A percentile compares a stretch with the other conserved stretches of the same genome.
Conservation (phyloP, 1,140 invertebrate species). For the Polypedilum pembai region DNA sequence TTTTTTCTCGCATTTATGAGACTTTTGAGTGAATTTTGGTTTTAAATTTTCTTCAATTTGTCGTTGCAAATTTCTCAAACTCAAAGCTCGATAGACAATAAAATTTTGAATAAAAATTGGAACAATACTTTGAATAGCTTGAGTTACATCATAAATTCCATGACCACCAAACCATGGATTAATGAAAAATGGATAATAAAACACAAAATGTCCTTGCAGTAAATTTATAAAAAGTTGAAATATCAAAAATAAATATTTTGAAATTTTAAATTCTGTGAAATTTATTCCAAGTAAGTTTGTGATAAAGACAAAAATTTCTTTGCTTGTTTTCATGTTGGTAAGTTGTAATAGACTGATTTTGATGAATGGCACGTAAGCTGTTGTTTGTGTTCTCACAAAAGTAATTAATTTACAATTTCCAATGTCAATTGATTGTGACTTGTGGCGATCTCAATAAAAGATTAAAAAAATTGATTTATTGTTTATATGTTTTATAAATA, state of each 20-base stretch:
- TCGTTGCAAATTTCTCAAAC: neutral
- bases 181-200: neutral
- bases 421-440: too few relatives aligned
- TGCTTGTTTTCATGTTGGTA: too few relatives aligned
- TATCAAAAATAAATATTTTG: neutral
- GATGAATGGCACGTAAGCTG: too few relatives aligned
- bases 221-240: neutral
- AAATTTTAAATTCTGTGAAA: neutral
- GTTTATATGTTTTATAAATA: too few relatives aligned
- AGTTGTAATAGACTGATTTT: too few relatives aligned
- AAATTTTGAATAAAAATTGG: constrained; percentile 2
- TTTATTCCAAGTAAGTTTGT: neutral
- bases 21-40: neutral
- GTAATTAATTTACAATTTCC: too few relatives aligned
- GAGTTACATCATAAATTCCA: neutral
- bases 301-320: neutral
- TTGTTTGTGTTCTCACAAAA: too few relatives aligned
- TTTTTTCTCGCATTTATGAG: neutral
- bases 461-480: too few relatives aligned
- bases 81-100: neutral
- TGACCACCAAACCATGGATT: neutral
- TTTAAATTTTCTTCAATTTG: neutral
- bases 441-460: too few relatives aligned
- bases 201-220: neutral
- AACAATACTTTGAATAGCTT: neutral